phyloP scores from a whole-genome alignment of 2,797 vertebrate species.

The Schizopygopsis malacanthus region DNA sequence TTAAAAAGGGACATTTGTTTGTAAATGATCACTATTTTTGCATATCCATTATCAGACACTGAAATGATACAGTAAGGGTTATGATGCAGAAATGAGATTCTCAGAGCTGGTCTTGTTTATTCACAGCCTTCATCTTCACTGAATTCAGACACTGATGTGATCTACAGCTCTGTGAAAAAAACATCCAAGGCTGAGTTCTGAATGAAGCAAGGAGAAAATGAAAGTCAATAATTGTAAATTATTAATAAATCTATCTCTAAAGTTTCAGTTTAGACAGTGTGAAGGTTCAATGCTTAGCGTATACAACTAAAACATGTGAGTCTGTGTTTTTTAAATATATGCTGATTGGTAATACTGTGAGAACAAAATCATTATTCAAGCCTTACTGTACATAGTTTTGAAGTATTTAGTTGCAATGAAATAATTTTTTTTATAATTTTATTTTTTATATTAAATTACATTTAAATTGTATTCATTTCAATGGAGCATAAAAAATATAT shows the following conservation, averaged over 20 bases:
- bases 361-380: not conserved
- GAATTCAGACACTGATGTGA: not conserved
- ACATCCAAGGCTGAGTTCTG: not conserved
- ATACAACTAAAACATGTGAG: not conserved
- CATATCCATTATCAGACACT: not conserved
- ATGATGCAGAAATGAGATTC: not conserved
- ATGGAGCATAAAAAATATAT: not conserved
- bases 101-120: not conserved
- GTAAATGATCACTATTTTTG: not conserved
- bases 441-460: not conserved
- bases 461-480: not conserved
- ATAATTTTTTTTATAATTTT: not conserved
- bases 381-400: not conserved
- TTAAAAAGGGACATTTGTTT: not conserved
- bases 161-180: slow-evolving; percentile 10
- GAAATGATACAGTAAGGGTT: not conserved
- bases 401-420: not conserved
- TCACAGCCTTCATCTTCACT: not conserved
- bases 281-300: too few relatives aligned
- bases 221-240: not conserved
- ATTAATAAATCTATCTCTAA: not conserved
- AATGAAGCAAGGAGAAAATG: not conserved
- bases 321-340: too few relatives aligned
- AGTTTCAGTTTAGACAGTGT: too few relatives aligned
- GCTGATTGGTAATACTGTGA: not conserved